Conservation (phyloP, 2,113 vertebrate genomes). For the Tragelaphus strepsiceros region DNA sequence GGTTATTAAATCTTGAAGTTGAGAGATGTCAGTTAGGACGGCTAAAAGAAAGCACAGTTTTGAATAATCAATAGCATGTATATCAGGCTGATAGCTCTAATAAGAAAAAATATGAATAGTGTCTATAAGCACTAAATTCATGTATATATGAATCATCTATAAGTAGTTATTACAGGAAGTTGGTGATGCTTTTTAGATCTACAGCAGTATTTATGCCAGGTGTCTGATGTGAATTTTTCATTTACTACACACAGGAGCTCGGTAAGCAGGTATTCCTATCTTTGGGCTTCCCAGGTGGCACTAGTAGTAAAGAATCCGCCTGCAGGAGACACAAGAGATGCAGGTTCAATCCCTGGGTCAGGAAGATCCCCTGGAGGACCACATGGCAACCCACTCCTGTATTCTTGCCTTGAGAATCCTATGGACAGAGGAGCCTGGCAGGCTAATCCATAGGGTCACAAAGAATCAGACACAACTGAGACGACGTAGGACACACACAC, state of each 20-base stretch:
- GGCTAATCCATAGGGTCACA: background rate
- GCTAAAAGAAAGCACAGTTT: background rate
- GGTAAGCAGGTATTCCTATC: background rate
- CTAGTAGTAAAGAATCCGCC: background rate
- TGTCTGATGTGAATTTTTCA: background rate
- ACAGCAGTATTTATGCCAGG: background rate
- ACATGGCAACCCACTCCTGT: background rate
- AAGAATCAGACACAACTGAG: background rate
- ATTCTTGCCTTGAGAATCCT: background rate
- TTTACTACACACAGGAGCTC: background rate
- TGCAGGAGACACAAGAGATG: background rate
- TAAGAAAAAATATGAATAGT: background rate
- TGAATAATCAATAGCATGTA: background rate
- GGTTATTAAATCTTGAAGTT: background rate
- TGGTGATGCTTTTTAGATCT: background rate
- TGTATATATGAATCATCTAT: background rate
- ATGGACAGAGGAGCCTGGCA: background rate
- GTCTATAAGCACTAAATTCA: background rate
- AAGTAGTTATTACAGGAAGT: background rate
- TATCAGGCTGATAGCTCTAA: background rate
- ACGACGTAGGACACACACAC: accelerated
- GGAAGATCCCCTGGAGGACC: background rate
- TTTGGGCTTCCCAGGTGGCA: background rate
- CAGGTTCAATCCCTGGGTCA: background rate
- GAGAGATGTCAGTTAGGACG: background rate